These are phyloP conservation scores for Platyura marginata DNA, from an alignment of 1,140 invertebrate genomes.

Conservation along the genomic window DNA sequence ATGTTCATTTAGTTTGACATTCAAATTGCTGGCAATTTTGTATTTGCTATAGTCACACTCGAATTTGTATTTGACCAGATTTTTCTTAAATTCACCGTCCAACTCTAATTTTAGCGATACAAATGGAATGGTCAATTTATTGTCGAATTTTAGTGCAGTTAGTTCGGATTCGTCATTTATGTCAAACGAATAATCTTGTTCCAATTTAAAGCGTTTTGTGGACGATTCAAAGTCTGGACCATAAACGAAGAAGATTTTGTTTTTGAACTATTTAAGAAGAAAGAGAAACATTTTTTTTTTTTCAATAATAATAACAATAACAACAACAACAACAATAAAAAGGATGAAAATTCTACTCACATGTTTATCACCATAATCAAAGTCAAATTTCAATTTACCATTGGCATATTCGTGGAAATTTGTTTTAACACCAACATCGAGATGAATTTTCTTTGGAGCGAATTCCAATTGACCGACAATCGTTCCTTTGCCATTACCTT, in stretches of 20 bases:
- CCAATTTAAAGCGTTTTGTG: conserved; percentile 10
- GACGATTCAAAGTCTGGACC: conserved; percentile 35
- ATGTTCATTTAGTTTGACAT: conserved; percentile 12
- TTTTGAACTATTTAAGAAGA: conserved; percentile 22
- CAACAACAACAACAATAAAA: neutral
- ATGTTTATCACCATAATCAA: conserved; percentile 12
- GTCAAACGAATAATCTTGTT: conserved; percentile 12
- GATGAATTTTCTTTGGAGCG: neutral
- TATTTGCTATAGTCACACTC: neutral
- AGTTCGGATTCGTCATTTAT: conserved; percentile 28
- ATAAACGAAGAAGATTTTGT: conserved; percentile 35
- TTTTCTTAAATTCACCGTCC: neutral
- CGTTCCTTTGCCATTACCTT: neutral
- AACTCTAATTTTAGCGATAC: neutral
- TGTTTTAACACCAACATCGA: neutral
- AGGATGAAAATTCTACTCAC: conserved; percentile 4
- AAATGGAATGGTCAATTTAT: conserved; percentile 12
- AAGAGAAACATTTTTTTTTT: neutral
- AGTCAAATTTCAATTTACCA: conserved; percentile 24
- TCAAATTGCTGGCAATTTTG: conserved; percentile 5
- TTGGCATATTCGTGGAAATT: conserved; percentile 1
- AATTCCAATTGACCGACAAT: neutral
- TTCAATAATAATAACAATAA: too few species aligned
- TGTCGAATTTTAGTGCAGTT: conserved; percentile 26
- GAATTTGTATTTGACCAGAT: neutral